Conservation (phyloP, 2,888 invertebrate species). For the Tachystola acroxantha region DNA sequence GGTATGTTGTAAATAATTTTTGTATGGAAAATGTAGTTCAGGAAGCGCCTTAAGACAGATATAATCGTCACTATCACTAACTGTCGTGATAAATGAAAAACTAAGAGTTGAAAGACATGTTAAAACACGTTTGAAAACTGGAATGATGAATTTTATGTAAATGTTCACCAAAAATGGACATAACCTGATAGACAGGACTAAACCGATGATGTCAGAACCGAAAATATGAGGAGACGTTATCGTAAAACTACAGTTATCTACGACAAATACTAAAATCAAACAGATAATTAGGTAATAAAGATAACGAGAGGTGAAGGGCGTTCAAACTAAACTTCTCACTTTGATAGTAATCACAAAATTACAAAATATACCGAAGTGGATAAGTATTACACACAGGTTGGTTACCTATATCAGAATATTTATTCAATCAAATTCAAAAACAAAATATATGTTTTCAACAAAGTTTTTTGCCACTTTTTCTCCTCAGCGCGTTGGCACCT, state of each 20-base stretch:
- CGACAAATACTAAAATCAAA: neutral
- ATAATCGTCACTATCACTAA: too few relatives aligned
- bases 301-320: neutral
- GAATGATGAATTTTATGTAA: neutral
- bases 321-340: too few relatives aligned
- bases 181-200: neutral
- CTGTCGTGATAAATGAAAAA: too few relatives aligned
- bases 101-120: neutral
- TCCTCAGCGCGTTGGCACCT: too few relatives aligned
- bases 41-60: too few relatives aligned
- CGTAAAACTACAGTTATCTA: neutral
- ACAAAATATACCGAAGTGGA: neutral
- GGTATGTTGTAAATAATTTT: too few relatives aligned
- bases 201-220: neutral
- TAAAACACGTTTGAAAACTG: neutral
- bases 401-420: constrained; percentile 9
- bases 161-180: neutral
- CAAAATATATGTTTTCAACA: too few relatives aligned
- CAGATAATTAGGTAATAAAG: neutral
- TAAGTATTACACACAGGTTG: neutral
- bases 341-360: neutral
- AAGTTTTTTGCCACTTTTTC: too few relatives aligned
- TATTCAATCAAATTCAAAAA: too few relatives aligned
- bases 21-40: too few relatives aligned
- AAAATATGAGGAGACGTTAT: neutral